Base-by-base conservation (phyloP, 2,888 invertebrate genomes). In the Glyphotaelius pellucidus region DNA sequence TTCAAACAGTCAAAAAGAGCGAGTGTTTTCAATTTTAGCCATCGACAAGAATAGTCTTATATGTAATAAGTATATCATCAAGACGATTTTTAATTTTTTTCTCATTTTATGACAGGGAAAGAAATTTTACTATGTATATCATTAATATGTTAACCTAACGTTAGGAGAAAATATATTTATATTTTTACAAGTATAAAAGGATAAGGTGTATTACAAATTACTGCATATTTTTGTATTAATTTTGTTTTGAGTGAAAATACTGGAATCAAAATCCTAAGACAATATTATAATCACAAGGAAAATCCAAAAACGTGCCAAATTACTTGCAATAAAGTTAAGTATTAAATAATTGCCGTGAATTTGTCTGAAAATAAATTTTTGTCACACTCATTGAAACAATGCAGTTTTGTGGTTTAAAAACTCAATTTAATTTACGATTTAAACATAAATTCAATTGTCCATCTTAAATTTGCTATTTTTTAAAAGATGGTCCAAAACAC, bases 131-230 rank as follows among this genome's bases (percentile, higher is more conserved):
- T 47, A 47, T 42, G 5, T 67, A 67, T 67, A 67, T 67, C n/a
- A 67, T 89, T 31, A 80, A 89, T 32, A 32, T 19, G 30, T 88
- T 31, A 35, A 79, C 67, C 79, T 89, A 79, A 79, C n/a, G 35
- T 89, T 35, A 32, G 25, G 79, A 89, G 38, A 79, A 89, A 79
- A 88, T 31, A 79, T 79, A 79, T 79, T 89, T 79, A 35, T 79
- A 79, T 79, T 89, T 89, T 89, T 79, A 89, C 67, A 89, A n/a
- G 80, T 89, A 89, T 89, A 89, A 89, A 80, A 89, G 88, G 67
- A 35, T 79, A 88, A 32, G 30, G 35, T 14, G 32, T 31, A 38
- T 35, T 86, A 89, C 79, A 89, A 5, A 79, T 79, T 89, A 89
- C 25, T 79, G 31, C 31, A 30, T 32, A 52, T 47, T 79, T 32